phyloP scores from a whole-genome alignment of 2,888 invertebrate species.

The Eurytoma californica region DNA sequence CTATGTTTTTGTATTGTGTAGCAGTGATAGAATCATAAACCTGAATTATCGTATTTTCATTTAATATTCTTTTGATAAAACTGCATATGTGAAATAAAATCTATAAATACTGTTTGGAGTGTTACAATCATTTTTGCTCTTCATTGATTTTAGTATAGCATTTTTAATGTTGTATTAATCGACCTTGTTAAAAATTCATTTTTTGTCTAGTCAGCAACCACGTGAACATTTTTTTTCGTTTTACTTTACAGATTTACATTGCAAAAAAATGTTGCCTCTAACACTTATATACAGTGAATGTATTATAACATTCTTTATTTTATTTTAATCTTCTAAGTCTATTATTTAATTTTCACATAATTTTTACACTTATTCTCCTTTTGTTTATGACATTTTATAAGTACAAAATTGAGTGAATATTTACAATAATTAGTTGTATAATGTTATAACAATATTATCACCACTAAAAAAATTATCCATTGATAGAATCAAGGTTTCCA shows the following conservation, averaged over 20 bases:
- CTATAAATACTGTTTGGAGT: conserved; percentile 52
- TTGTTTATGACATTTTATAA: conserved; percentile 49
- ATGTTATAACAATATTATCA: conserved; percentile 29
- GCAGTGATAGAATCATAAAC: conserved; percentile 17
- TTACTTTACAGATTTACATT: conserved; percentile 52
- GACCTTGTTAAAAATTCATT: conserved; percentile 26
- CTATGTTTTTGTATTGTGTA: conserved; percentile 11
- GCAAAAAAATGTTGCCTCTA: conserved; percentile 41
- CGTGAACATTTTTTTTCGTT: conserved; percentile 37
- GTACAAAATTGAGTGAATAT: conserved; percentile 55
- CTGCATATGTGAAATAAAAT: conserved; percentile 45
- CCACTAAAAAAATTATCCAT: conserved; percentile 23
- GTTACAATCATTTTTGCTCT: conserved; percentile 41
- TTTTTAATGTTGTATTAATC: conserved; percentile 6
- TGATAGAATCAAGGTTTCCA: conserved; percentile 28
- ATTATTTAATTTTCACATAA: conserved; percentile 45
- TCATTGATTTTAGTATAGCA: conserved; percentile 18
- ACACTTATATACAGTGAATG: conserved; percentile 52
- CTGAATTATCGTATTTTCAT: conserved; percentile 18
- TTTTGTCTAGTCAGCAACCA: conserved; percentile 21
- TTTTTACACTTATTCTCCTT: conserved; percentile 52
- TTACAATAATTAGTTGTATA: conserved; percentile 47
- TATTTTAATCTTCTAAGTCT: conserved; percentile 25
- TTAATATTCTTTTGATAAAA: conserved; percentile 13
- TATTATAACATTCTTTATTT: conserved; percentile 35